Evolutionary conservation across 1,140 invertebrate species (phyloP), one percentile per base, ranked within the genome.

Genomic region (Drosophila ercepeae): DNA sequence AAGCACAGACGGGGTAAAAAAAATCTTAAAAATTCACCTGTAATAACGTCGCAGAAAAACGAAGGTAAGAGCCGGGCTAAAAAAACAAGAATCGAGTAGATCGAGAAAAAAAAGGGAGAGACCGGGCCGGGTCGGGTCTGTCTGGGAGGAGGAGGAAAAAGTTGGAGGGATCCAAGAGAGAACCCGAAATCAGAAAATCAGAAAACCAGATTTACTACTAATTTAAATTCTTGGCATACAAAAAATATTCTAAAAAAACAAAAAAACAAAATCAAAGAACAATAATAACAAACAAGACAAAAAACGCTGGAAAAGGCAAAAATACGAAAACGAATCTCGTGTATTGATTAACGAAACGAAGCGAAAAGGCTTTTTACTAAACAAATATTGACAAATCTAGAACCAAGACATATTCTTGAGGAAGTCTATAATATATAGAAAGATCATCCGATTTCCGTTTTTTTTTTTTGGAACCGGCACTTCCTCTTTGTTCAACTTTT

Each of bases 221-320:
- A 86, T 86, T 86, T 86, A 86, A 86, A 86, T 86, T 86, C 82
- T 77, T 88, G 82, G 82, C 82, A 88, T 75, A 86, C 73, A 88
- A 86, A 86, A 82, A 88, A 82, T 68, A 78, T 74, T 74, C 50
- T 68, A 65, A 67, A 72, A 82, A 73, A 57, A 41, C 58, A 44
- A 44, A 34, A 46, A 63, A 50, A 68, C 39, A 36, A 50, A 55
- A 27, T 16, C 4, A 59, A 45, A 7, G 25, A 23, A 42, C 18
- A 45, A 50, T 63, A 42, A 45, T 53, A 65, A 39, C 16, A 41
- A 50, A 32, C 32, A 50, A 57, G 65, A 18, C 29, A 45, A 29
- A 36, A 65, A n/a, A n/a, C n/a, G 44, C 48, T 45, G 16, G 49
- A 64, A 83, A 48, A 52, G 44, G 1, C 48, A 71, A 53, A 71